phyloP scores from a whole-genome alignment of 2,888 invertebrate genomes.

The Trisateles emortualis region DNA sequence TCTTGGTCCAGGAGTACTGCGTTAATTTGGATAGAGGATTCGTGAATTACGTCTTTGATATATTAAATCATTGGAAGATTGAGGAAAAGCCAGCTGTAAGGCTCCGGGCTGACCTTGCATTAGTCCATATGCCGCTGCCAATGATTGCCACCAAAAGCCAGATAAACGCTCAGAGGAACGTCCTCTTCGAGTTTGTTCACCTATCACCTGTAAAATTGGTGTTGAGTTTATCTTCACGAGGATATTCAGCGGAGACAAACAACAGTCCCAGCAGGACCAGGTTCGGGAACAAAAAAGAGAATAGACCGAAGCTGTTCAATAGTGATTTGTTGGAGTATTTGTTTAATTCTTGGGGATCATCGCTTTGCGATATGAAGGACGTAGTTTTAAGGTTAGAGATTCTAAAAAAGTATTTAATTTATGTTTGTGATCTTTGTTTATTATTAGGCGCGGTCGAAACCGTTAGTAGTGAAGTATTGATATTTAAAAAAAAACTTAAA shows the following conservation, averaged over 20 bases:
- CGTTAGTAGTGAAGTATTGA: too few species aligned
- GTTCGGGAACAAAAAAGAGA: conserved; percentile 74
- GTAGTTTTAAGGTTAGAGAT: conserved; percentile 86
- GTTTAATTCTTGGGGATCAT: conserved; percentile 88
- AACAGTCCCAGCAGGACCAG: conserved; percentile 65
- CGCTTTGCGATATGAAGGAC: conserved; percentile 89
- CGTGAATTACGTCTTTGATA: conserved; percentile 87
- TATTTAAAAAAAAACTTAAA: too few species aligned
- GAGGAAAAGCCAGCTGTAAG: conserved; percentile 87
- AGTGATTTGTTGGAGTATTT: conserved; percentile 88
- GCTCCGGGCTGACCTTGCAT: conserved; percentile 84
- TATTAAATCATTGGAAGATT: conserved; percentile 87
- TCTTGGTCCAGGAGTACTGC: conserved; percentile 89
- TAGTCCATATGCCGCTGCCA: conserved; percentile 87
- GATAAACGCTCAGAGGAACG: conserved; percentile 66
- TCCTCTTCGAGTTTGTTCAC: conserved; percentile 86
- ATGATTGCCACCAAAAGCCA: conserved; percentile 78
- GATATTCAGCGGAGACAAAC: conserved; percentile 68
- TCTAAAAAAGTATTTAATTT: neutral
- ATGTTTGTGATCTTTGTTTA: neutral
- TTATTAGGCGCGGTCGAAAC: too few species aligned
- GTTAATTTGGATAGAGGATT: conserved; percentile 91
- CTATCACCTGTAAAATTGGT: conserved; percentile 88
- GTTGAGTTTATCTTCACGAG: conserved; percentile 87
- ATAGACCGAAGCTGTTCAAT: conserved; percentile 82